Percentiles rank a stretch among this genome's conserved stretches.
Evolutionary conservation across 2,113 vertebrate genomes (phyloP).

Genomic region (Ahaetulla prasina): DNA sequence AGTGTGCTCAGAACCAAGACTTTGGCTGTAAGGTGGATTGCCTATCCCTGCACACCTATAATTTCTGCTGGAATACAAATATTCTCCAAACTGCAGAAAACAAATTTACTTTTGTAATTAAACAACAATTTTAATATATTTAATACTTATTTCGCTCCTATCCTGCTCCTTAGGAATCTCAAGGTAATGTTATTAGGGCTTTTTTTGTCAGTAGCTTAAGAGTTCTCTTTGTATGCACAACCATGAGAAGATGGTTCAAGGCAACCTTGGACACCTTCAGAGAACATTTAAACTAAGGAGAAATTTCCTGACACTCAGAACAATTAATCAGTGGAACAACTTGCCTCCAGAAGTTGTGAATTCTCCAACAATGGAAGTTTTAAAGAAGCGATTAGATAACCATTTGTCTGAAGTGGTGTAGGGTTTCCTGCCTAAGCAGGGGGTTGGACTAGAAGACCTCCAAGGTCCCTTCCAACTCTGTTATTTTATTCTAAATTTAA

Average conservation of each 20-base stretch:
- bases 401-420: too few relatives aligned
- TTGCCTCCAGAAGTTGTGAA: too few relatives aligned
- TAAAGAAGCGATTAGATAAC: too few relatives aligned
- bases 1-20: neutral
- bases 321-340: too few relatives aligned
- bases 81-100: neutral
- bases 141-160: neutral
- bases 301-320: too few relatives aligned
- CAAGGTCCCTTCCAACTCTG: too few relatives aligned
- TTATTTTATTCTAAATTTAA: too few relatives aligned
- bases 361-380: too few relatives aligned
- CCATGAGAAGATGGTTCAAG: neutral
- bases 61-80: neutral
- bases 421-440: too few relatives aligned
- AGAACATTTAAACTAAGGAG: too few relatives aligned
- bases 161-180: neutral
- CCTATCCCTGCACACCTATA: neutral
- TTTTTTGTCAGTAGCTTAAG: neutral
- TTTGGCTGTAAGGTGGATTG: neutral
- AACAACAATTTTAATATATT: neutral
- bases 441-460: too few relatives aligned
- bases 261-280: neutral
- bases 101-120: neutral
- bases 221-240: neutral
- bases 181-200: neutral